phyloP scores from a whole-genome alignment of 2,888 invertebrate genomes.

The Eucera pruinosa region DNA sequence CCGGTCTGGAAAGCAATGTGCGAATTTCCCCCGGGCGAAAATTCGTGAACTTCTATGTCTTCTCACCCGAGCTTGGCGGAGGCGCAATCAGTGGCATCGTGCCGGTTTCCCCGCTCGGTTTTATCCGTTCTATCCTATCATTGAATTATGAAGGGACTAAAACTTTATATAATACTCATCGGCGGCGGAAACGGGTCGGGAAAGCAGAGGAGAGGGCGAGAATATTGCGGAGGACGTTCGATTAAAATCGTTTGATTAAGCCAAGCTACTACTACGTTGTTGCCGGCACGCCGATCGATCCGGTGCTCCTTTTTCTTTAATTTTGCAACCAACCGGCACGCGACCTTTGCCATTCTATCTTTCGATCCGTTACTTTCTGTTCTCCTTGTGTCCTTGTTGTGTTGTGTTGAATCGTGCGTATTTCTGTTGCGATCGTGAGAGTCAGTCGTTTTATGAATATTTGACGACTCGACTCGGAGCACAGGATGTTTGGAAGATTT shows the following conservation, averaged over 20 bases:
- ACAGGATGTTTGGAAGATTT: too few relatives aligned
- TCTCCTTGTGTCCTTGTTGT: too few relatives aligned
- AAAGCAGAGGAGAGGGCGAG: background rate
- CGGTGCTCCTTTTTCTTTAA: constrained; percentile 3
- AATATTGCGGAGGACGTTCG: background rate
- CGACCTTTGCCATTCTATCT: constrained; percentile 23
- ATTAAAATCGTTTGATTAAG: constrained; percentile 4
- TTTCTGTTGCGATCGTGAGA: too few relatives aligned
- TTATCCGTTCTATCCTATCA: constrained; percentile 56
- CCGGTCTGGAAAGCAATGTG: constrained; percentile 4
- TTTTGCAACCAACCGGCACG: constrained; percentile 18
- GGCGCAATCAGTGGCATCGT: constrained; percentile 43
- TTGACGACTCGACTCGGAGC: too few relatives aligned
- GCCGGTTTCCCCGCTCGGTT: constrained; percentile 41
- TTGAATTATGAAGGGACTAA: constrained; percentile 55
- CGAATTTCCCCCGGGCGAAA: constrained; percentile 27
- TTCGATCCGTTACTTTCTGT: too few relatives aligned
- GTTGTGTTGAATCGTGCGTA: too few relatives aligned
- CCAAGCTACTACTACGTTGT: too few relatives aligned
- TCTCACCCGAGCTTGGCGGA: background rate
- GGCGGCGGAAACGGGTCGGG: background rate
- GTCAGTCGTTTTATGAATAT: too few relatives aligned
- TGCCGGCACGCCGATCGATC: background rate
- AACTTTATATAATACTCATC: constrained; percentile 55
- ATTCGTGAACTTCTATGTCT: constrained; percentile 42